Conservation (phyloP, 2,113 vertebrate species). For the Entelurus aequoreus region DNA sequence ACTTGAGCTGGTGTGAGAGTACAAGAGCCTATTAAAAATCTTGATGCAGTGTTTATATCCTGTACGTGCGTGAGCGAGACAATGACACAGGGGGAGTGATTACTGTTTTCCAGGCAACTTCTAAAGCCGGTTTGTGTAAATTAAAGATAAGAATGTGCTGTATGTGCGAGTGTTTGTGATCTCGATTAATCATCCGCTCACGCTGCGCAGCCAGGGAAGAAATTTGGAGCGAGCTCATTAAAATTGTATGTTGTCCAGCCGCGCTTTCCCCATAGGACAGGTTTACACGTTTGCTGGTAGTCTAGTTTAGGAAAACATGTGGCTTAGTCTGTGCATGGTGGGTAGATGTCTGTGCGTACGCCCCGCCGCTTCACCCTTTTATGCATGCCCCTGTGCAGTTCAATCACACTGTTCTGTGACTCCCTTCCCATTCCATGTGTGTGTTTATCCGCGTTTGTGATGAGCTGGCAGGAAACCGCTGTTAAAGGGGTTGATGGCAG, state of each 20-base stretch:
- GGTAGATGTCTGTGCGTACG: slow-evolving; percentile 15
- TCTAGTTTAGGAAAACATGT: neutral
- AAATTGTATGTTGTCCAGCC: slow-evolving; percentile 47
- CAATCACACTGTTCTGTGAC: slow-evolving; percentile 23
- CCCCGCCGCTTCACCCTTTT: slow-evolving; percentile 17
- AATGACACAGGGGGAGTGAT: slow-evolving; percentile 28
- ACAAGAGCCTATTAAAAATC: slow-evolving; percentile 12
- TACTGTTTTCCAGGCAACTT: slow-evolving; percentile 42
- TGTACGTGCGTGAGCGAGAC: slow-evolving; percentile 14
- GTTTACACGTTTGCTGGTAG: slow-evolving; percentile 14
- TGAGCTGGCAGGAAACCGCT: slow-evolving; percentile 57
- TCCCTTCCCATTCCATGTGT: slow-evolving; percentile 17
- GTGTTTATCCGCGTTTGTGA: slow-evolving; percentile 42
- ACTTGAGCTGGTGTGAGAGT: slow-evolving; percentile 2
- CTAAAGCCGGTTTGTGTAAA: slow-evolving; percentile 34
- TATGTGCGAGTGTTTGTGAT: slow-evolving; percentile 26
- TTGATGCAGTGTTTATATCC: neutral
- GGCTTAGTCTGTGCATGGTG: neutral
- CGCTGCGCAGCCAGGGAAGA: slow-evolving; percentile 44
- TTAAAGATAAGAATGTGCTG: slow-evolving; percentile 31
- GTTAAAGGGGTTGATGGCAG: slow-evolving; percentile 58
- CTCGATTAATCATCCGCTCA: slow-evolving; percentile 64
- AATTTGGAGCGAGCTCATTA: slow-evolving; percentile 68
- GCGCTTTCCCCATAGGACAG: slow-evolving; percentile 30
- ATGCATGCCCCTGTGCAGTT: slow-evolving; percentile 11